Evolutionary conservation across 1,140 invertebrate genomes (phyloP), one percentile per base, ranked within the genome.

Genomic region (Bathynomus jamesi): DNA sequence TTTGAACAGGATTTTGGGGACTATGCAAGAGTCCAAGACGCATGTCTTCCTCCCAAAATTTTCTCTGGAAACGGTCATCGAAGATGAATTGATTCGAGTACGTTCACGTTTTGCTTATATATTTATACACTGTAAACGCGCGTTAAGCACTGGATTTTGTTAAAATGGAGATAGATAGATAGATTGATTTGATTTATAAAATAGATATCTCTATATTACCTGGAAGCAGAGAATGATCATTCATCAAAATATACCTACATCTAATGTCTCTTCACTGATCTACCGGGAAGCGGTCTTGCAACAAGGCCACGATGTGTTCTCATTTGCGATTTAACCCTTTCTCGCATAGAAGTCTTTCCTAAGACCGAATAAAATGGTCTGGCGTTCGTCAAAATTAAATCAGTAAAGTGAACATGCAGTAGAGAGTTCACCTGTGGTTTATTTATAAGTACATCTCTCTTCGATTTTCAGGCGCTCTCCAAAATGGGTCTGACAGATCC

Each of bases 1-100:
- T 7, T 77, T 92, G 3, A 40, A 75, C 7, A 63, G 75, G 27
- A 65, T 79, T 11, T 66, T 79, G 5, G 10, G 21, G 8, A 75
- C 31, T 28, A 74, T 80, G 74, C 69, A 69, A 10, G 13, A 46
- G 0, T 61, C 61, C 60, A 71, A 64, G 7, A 84, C 85, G n/a
- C 80, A 89, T 3, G 76, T 89, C 0, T 80, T 84, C 29, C 80
- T 91, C 8, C 91, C 91, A 2, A 86, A 86, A 76, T 89, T 91
- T 85, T 86, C 86, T 74, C 78, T 92, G 0, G 85, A 87, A 0
- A 77, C 87, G 1, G 82, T 84, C 53, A 79, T 92, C n/a, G 85
- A 83, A 31, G 66, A 79, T 0, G 78, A 85, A 0, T 78, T 91
- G 1, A 17, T 53, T 17, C 40, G 21, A 5, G 40, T 53, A 53